These are phyloP conservation scores for Athene noctua DNA, from an alignment of 2,113 vertebrate species.

Conservation along the genomic window DNA sequence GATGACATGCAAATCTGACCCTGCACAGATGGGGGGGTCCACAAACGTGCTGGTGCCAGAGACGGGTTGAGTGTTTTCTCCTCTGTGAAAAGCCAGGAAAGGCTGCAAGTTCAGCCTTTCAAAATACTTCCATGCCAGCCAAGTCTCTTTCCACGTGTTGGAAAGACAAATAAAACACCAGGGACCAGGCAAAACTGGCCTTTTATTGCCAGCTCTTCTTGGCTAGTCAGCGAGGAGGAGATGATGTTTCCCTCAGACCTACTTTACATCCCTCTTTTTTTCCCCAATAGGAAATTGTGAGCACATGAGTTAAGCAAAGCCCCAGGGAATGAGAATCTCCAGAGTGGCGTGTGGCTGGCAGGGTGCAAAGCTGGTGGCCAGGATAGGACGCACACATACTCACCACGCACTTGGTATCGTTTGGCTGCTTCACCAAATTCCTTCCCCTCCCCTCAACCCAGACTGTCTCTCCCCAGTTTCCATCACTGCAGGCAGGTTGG, in stretches of 20 bases:
- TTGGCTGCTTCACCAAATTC: neutral
- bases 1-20: neutral
- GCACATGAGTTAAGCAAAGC: neutral
- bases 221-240: neutral
- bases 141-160: neutral
- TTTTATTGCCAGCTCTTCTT: neutral
- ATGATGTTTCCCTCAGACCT: neutral
- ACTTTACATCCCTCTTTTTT: neutral
- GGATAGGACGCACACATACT: rapidly evolving
- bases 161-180: neutral
- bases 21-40: neutral
- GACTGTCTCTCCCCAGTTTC: neutral
- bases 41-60: neutral
- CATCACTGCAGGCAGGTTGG: rapidly evolving
- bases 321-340: neutral
- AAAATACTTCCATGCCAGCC: neutral
- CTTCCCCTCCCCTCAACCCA: neutral
- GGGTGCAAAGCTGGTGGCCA: neutral
- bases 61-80: rapidly evolving
- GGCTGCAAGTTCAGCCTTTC: neutral
- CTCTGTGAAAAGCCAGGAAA: neutral
- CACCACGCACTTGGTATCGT: neutral
- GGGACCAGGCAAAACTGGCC: neutral
- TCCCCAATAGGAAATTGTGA: constrained; percentile 35
- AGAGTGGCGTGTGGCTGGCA: neutral